Conservation (phyloP, 2,113 vertebrate species). For the Ictalurus punctatus region DNA sequence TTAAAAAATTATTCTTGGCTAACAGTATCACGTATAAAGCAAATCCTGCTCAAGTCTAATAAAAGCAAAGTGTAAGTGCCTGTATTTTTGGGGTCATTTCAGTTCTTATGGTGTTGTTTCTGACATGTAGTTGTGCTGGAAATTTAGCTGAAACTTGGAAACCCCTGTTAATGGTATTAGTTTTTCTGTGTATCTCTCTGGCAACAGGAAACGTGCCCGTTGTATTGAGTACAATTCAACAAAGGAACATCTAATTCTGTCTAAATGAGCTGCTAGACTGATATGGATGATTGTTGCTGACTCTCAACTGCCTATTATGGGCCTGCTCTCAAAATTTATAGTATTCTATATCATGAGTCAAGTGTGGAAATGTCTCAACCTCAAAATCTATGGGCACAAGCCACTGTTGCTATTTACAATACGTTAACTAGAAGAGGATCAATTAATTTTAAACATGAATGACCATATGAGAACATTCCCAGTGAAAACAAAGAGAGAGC, state of each 20-base stretch:
- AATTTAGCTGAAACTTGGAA: not conserved
- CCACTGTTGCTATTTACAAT: conserved; percentile 34
- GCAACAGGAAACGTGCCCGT: not conserved
- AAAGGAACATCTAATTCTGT: not conserved
- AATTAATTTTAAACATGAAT: conserved; percentile 67
- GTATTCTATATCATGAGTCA: not conserved
- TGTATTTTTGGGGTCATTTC: not conserved
- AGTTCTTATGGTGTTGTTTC: not conserved
- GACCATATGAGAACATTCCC: conserved; percentile 65
- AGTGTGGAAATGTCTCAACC: not conserved
- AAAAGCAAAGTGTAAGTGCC: not conserved
- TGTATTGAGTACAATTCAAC: not conserved
- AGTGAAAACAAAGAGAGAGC: conserved; percentile 65
- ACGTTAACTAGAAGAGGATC: conserved; percentile 57
- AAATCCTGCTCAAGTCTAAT: not conserved
- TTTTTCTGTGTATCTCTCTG: not conserved
- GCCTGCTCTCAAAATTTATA: not conserved
- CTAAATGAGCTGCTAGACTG: not conserved
- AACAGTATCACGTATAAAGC: not conserved
- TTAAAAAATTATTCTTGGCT: not conserved
- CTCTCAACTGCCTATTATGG: not conserved
- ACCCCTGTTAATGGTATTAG: not conserved
- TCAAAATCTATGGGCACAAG: not conserved
- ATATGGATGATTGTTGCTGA: not conserved
- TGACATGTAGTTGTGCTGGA: not conserved